Evolutionary conservation across 2,888 invertebrate species (phyloP).

Genomic region (Leucania comma): DNA sequence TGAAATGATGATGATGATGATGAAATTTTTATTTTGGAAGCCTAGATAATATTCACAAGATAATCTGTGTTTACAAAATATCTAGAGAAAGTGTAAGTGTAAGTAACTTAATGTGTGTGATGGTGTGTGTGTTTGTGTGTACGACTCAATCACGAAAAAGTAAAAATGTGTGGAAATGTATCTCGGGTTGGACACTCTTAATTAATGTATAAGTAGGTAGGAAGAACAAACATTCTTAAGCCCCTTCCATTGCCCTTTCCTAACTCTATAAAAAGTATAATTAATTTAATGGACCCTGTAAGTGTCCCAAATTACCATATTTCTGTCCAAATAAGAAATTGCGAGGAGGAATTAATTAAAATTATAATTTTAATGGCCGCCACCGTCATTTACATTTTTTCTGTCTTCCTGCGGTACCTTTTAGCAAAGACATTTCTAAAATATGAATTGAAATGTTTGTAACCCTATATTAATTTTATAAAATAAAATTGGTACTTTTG

Average conservation of each 20-base stretch:
- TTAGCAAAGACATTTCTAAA: conserved; percentile 11
- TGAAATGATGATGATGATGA: too few relatives aligned
- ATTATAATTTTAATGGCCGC: conserved; percentile 50
- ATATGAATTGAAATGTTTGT: conserved; percentile 11
- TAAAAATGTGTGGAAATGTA: too few relatives aligned
- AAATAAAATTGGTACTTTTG: neutral
- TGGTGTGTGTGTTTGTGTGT: too few relatives aligned
- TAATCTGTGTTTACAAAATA: too few relatives aligned
- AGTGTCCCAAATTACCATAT: conserved; percentile 56
- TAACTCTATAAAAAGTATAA: conserved; percentile 32
- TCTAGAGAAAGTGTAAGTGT: too few relatives aligned
- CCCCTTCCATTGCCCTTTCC: too few relatives aligned
- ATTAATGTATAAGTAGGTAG: neutral
- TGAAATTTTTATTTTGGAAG: too few relatives aligned
- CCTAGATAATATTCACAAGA: too few relatives aligned
- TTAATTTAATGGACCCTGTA: conserved; percentile 48
- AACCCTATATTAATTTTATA: conserved; percentile 8
- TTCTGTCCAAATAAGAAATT: conserved; percentile 55
- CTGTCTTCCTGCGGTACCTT: conserved; percentile 10
- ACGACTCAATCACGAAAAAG: too few relatives aligned
- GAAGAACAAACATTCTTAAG: conserved; percentile 20
- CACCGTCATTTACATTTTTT: conserved; percentile 37
- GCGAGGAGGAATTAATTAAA: conserved; percentile 55
- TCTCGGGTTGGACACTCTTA: neutral
- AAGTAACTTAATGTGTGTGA: too few relatives aligned